phyloP scores from a whole-genome alignment of 2,797 vertebrate genomes.

The Myiotriccus ornatus region DNA sequence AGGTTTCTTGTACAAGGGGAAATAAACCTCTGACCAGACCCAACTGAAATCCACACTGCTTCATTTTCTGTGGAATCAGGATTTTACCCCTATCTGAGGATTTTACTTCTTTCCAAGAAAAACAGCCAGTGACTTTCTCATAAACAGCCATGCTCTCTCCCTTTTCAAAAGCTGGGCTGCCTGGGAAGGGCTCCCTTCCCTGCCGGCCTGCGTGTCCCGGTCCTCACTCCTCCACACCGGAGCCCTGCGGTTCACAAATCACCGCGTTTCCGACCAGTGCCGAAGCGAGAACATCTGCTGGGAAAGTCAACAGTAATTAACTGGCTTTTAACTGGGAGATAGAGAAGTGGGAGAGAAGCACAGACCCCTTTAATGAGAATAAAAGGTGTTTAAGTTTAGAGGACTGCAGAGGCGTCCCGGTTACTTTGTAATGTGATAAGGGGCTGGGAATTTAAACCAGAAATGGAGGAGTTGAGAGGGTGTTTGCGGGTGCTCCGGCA shows the following conservation, averaged over 20 bases:
- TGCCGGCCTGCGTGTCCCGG: not conserved
- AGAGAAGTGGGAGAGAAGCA: conserved; percentile 9
- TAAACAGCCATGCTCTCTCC: conserved; percentile 53
- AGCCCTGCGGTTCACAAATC: conserved; percentile 56
- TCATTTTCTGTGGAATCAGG: conserved; percentile 72
- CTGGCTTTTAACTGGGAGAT: conserved; percentile 60
- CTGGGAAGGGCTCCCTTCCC: conserved; percentile 17
- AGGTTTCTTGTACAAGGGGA: conserved; percentile 65
- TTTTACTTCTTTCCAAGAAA: conserved; percentile 69
- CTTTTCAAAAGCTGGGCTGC: not conserved
- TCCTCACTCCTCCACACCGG: not conserved
- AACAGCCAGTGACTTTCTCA: conserved; percentile 62
- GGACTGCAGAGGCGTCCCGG: not conserved
- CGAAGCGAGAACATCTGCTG: conserved; percentile 63
- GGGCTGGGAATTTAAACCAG: conserved; percentile 54
- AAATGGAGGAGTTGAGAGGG: not conserved
- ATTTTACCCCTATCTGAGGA: conserved; percentile 73
- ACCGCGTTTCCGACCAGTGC: conserved; percentile 7
- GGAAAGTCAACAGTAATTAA: conserved; percentile 64
- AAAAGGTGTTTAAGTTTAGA: conserved; percentile 59
- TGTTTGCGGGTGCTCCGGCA: not conserved
- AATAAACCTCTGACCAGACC: conserved; percentile 73
- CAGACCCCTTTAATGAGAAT: conserved; percentile 60
- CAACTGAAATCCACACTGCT: conserved; percentile 69
- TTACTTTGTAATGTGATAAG: conserved; percentile 62